Percentiles rank a stretch among this genome's conserved stretches.
Conservation (phyloP, 2,113 vertebrate genomes). For the Telmatochromis sp. region DNA sequence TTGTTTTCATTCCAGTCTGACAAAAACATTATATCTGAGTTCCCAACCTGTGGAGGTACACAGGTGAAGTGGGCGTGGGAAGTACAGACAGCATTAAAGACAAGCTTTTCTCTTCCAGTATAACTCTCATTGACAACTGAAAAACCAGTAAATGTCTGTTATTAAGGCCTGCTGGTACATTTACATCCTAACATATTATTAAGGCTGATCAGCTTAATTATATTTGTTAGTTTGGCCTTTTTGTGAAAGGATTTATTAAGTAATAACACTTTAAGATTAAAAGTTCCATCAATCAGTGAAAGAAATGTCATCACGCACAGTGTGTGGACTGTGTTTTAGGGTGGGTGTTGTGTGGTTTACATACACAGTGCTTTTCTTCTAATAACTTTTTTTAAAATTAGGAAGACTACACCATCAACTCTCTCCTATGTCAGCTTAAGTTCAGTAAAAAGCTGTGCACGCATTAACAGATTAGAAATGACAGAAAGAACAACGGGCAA, state of each 20-base stretch:
- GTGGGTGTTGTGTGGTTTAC: not conserved
- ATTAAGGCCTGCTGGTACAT: not conserved
- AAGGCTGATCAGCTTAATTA: not conserved
- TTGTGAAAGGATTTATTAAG: not conserved
- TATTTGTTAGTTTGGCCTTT: not conserved
- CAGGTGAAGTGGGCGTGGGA: not conserved
- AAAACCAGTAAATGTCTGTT: not conserved
- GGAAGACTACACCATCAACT: not conserved
- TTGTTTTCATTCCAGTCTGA: not conserved
- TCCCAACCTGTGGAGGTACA: not conserved
- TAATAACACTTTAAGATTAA: not conserved
- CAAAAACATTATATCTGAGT: not conserved
- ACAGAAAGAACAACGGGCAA: not conserved
- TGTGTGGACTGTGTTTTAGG: not conserved
- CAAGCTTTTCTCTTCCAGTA: not conserved
- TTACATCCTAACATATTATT: not conserved
- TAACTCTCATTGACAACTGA: too few species aligned
- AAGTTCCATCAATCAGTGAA: not conserved
- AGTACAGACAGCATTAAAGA: not conserved
- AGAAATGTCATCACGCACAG: not conserved
- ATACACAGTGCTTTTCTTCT: not conserved
- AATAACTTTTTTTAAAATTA: not conserved
- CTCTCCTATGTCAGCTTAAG: not conserved
- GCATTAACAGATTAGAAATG: not conserved
- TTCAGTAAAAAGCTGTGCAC: not conserved